Evolutionary conservation across 2,113 vertebrate genomes (phyloP).

Genomic region (Gavia stellata): DNA sequence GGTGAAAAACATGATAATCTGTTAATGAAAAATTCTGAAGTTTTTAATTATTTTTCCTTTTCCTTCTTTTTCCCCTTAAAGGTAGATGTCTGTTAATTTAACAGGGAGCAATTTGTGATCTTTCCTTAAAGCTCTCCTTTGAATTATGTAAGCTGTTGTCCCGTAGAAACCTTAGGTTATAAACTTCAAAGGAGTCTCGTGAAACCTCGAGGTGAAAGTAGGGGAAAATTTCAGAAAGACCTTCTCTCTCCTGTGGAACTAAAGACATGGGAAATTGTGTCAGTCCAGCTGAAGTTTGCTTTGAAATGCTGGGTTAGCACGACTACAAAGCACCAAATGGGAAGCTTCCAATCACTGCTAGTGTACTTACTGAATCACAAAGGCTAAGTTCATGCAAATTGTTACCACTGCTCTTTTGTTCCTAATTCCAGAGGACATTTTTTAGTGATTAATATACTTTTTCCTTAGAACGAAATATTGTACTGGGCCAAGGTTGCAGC

Average conservation of each 20-base stretch:
- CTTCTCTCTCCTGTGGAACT: background rate
- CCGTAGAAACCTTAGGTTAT: background rate
- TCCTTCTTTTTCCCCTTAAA: background rate
- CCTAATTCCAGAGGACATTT: background rate
- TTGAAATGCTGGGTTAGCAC: constrained; percentile 28
- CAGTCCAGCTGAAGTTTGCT: background rate
- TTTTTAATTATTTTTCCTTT: background rate
- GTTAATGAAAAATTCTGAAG: background rate
- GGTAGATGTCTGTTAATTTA: background rate
- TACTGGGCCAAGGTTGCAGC: background rate
- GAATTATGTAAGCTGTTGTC: constrained; percentile 3
- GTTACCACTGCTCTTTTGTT: constrained; percentile 9
- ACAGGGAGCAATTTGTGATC: background rate
- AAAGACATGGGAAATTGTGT: constrained; percentile 19
- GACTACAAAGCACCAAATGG: background rate
- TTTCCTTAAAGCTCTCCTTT: background rate
- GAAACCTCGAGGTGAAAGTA: background rate
- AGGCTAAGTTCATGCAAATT: background rate
- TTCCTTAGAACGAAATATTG: constrained; percentile 17
- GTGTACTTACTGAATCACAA: constrained; percentile 2
- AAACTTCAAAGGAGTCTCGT: constrained; percentile 28
- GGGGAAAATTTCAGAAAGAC: background rate
- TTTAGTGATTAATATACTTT: background rate
- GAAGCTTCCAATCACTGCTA: background rate
- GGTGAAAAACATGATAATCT: background rate